Evolutionary conservation across 2,113 vertebrate species (phyloP).

Genomic region (Tapirus terrestris): DNA sequence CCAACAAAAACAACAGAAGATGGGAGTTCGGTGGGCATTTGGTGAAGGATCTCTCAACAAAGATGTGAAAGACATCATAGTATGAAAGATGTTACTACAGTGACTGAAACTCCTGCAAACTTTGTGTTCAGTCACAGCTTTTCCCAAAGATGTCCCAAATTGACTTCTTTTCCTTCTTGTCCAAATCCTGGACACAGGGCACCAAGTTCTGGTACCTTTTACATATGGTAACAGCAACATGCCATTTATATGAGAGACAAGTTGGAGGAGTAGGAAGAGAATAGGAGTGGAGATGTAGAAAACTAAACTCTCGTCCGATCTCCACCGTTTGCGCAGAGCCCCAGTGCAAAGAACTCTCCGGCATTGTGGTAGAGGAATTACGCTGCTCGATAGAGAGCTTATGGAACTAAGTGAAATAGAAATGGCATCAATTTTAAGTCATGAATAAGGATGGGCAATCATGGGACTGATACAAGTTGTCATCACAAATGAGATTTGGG

Average conservation of each 20-base stretch:
- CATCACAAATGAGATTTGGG: neutral
- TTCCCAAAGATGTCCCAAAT: neutral
- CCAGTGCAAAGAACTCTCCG: neutral
- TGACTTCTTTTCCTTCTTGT: neutral
- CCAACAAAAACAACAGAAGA: too few relatives aligned
- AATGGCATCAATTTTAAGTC: neutral
- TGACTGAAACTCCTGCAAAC: neutral
- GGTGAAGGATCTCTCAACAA: neutral
- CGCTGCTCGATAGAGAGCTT: neutral
- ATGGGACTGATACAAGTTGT: neutral
- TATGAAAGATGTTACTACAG: neutral
- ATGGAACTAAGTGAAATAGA: neutral
- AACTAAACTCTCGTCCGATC: neutral
- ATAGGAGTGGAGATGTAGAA: neutral
- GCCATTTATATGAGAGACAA: neutral
- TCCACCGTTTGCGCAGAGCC: neutral
- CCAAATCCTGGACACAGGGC: neutral
- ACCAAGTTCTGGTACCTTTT: neutral
- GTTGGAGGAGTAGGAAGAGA: neutral
- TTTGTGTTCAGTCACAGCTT: neutral
- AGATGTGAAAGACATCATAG: neutral
- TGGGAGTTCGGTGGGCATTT: neutral
- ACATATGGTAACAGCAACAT: neutral
- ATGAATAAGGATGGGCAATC: neutral
- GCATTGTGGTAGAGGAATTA: neutral